phyloP scores from a whole-genome alignment of 1,140 invertebrate species.

The Brachionus asplanchnoidis region DNA sequence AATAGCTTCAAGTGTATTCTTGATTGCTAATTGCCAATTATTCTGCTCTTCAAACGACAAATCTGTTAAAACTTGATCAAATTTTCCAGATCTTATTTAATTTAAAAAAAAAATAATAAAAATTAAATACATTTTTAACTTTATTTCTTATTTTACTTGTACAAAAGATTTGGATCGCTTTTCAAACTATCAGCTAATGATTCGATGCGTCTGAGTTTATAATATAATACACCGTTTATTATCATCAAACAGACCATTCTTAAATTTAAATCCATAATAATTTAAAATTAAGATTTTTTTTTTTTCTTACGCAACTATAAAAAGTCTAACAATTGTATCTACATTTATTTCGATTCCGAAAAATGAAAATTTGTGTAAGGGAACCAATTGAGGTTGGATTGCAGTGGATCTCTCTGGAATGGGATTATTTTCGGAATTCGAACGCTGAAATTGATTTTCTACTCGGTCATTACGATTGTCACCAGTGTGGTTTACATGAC shows the following conservation, averaged over 20 bases:
- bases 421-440: neutral
- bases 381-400: neutral
- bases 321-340: slow-evolving; percentile 40
- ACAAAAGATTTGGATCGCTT: neutral
- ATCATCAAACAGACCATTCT: slow-evolving; percentile 37
- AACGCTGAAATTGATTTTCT: neutral
- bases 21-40: neutral
- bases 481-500: neutral
- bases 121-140: neutral
- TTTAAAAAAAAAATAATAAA: neutral
- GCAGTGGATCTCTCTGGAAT: neutral
- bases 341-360: slow-evolving; percentile 36
- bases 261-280: neutral
- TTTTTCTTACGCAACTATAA: slow-evolving; percentile 31
- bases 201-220: slow-evolving; percentile 33
- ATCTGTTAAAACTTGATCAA: neutral
- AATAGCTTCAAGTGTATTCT: slow-evolving; percentile 14
- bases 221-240: slow-evolving; percentile 38
- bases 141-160: neutral
- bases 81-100: neutral
- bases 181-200: slow-evolving; percentile 31
- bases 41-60: neutral
- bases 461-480: neutral
- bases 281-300: neutral
- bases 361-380: slow-evolving; percentile 34